These are phyloP conservation scores for Formica exsecta DNA, from an alignment of 1,140 invertebrate species.

Conservation along the genomic window DNA sequence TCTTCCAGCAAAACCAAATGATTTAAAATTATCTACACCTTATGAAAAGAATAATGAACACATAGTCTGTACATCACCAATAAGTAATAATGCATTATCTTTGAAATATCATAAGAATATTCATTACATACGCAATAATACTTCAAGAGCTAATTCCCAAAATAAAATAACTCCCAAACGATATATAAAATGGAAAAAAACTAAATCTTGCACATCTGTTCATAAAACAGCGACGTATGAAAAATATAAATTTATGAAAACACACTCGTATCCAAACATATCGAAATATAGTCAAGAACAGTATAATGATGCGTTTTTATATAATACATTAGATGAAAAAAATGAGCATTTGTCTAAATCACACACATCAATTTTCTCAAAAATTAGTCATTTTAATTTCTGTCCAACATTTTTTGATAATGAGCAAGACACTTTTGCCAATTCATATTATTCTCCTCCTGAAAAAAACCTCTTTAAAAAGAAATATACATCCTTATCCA, in stretches of 20 bases:
- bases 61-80: conserved; percentile 35
- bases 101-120: conserved; percentile 60
- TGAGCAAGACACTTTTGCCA: conserved; percentile 75
- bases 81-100: conserved; percentile 15
- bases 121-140: conserved; percentile 58
- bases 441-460: conserved; percentile 55
- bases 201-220: conserved; percentile 75
- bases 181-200: conserved; percentile 78
- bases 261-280: conserved; percentile 73
- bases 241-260: conserved; percentile 72
- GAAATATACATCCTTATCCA: conserved; percentile 80
- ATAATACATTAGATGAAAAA: conserved; percentile 21
- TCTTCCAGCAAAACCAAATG: neutral
- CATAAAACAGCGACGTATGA: conserved; percentile 69
- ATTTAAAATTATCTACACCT: conserved; percentile 47
- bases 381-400: conserved; percentile 79
- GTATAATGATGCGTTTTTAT: conserved; percentile 58
- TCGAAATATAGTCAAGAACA: conserved; percentile 67
- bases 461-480: conserved; percentile 66
- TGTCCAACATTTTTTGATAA: conserved; percentile 68
- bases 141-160: neutral
- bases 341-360: conserved; percentile 65
- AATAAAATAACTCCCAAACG: conserved; percentile 71
- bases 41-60: conserved; percentile 57
- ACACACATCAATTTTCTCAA: conserved; percentile 75